These are phyloP conservation scores for Lithophane semibrunnea DNA, from an alignment of 2,888 invertebrate genomes.

Conservation along the genomic window DNA sequence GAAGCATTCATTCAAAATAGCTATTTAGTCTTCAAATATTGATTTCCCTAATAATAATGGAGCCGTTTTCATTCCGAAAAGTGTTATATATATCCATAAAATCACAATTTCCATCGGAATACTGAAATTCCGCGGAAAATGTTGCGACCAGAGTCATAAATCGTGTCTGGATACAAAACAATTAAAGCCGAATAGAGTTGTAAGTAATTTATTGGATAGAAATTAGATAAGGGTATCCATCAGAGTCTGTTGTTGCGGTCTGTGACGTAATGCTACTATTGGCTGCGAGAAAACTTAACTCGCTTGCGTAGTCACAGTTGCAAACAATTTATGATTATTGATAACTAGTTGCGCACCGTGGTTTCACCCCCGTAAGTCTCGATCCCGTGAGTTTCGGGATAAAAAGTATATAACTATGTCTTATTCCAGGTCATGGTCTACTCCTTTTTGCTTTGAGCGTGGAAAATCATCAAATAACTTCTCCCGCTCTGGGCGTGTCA, in stretches of 20 bases:
- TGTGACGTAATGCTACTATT: conserved; percentile 45
- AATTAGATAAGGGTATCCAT: conserved; percentile 80
- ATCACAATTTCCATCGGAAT: conserved; percentile 58
- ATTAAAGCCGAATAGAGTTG: conserved; percentile 80
- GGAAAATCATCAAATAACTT: no score
- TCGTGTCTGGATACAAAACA: conserved; percentile 79
- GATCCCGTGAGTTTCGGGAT: no score
- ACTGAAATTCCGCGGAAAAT: conserved; percentile 65
- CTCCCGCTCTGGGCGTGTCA: no score
- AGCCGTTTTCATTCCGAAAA: conserved; percentile 33
- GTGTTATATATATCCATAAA: conserved; percentile 34
- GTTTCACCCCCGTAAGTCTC: no score
- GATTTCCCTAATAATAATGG: conserved; percentile 27
- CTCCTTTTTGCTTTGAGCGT: no score
- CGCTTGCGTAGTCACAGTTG: conserved; percentile 7
- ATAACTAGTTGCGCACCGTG: no score
- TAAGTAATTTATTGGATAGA: conserved; percentile 82
- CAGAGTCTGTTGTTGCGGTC: conserved; percentile 66
- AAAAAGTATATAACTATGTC: no score
- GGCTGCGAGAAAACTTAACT: conserved; percentile 19
- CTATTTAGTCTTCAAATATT: conserved; percentile 15
- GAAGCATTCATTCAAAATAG: background rate
- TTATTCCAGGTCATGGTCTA: no score
- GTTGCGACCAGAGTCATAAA: conserved; percentile 75
- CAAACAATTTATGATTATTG: background rate